These are phyloP conservation scores for Sphenopsis melanotis DNA, from an alignment of 2,797 vertebrate genomes.

Conservation along the genomic window DNA sequence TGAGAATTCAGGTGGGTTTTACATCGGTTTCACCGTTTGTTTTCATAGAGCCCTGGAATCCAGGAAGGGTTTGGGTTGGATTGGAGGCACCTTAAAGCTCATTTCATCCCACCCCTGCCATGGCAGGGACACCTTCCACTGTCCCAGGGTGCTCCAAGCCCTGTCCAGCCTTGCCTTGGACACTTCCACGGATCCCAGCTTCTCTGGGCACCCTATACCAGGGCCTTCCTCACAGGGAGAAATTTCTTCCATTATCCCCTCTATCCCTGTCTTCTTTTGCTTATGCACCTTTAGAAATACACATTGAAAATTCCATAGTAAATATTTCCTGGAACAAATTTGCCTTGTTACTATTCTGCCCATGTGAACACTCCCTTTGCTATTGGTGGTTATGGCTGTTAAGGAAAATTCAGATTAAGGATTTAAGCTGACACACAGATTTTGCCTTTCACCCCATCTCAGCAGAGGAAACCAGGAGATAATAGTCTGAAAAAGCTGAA, in stretches of 20 bases:
- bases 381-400: too few species aligned
- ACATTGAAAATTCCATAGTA: neutral
- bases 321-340: neutral
- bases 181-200: neutral
- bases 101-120: neutral
- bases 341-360: neutral
- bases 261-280: neutral
- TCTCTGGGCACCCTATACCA: neutral
- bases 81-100: neutral
- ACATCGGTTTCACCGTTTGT: fast-evolving
- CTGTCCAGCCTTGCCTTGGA: fast-evolving
- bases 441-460: neutral
- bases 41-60: fast-evolving
- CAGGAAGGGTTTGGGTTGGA: neutral
- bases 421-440: neutral
- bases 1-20: neutral
- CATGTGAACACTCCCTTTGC: neutral
- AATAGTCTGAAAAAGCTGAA: neutral
- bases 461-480: neutral
- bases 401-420: neutral
- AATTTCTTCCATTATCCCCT: neutral
- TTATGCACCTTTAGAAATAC: neutral
- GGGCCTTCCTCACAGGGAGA: neutral
- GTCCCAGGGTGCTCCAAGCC: fast-evolving
- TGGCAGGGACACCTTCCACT: neutral